Base-by-base conservation (phyloP, 2,888 invertebrate species). In the Marronus borbonicus region DNA sequence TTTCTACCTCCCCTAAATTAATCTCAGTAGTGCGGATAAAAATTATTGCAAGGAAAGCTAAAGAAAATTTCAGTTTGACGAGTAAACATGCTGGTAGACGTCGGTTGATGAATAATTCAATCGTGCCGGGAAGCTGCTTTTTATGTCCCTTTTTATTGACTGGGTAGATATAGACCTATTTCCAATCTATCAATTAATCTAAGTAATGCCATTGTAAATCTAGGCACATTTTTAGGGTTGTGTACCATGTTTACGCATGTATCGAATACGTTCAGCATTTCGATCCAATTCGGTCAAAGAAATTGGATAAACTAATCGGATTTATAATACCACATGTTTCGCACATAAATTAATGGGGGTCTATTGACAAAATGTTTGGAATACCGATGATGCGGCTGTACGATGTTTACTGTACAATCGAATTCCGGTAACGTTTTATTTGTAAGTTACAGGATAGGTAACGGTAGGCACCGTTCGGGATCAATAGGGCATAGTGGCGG, bases 401-500 rank as follows among this genome's bases (percentile, higher is more conserved):
- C 49, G 62, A 60, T 74, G 60, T 60, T 74, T 74, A 60, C 60
- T 60, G 49, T 60, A 62, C 72, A 74, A 74, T 74, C 72, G 72
- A 62, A 74, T 74, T 60, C 72, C 72, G 44, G 72, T 82, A 82
- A 80, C 82, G 76, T 65, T 80, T 80, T 80, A 78, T 80, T 80
- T 78, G 77, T 76, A 77, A 76, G 76, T 76, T 72, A 76, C 77
- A 76, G 76, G 72, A 70, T 78, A 64, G 80, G 80, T 80, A 78
- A 76, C 70, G 75, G 68, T 77, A 77, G 74, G 77, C 75, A 76
- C 76, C 72, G 60, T 74, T 60, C 74, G 68, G 78, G 78, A 80
- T 80, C 80, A 78, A 80, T 78, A 80, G 77, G 78, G 69, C 78
- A 68, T 39, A 80, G 78, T 78, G 74, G 80, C 74, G 76, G 78